Conservation (phyloP, 2,113 vertebrate species). For the Probosciger aterrimus region DNA sequence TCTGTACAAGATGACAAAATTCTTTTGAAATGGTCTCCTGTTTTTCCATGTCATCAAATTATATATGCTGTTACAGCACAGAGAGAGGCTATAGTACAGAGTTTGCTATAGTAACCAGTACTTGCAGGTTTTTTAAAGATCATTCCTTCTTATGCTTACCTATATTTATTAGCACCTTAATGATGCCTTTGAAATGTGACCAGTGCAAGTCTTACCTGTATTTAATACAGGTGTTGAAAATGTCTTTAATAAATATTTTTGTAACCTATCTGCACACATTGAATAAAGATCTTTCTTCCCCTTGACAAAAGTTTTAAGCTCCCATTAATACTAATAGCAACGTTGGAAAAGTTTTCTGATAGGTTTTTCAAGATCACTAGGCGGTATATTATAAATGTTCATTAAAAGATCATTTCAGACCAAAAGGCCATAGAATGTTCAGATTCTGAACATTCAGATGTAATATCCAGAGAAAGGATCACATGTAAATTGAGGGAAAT, state of each 20-base stretch:
- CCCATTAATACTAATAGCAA: not conserved
- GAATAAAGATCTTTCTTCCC: not conserved
- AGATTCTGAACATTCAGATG: not conserved
- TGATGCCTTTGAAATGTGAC: not conserved
- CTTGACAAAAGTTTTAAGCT: not conserved
- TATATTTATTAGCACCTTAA: not conserved
- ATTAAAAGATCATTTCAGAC: not conserved
- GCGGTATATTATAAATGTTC: not conserved
- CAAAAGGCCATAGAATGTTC: not conserved
- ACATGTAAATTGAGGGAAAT: not conserved
- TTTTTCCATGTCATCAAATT: not conserved
- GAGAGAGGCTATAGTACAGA: not conserved
- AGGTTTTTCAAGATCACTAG: not conserved
- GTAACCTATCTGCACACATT: not conserved
- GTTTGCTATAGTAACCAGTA: not conserved
- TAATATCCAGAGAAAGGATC: not conserved
- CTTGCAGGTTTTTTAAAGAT: not conserved
- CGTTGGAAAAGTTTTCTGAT: not conserved
- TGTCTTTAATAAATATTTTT: not conserved
- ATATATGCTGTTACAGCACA: not conserved
- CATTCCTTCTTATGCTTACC: not conserved
- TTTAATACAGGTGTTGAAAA: not conserved
- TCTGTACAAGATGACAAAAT: not conserved
- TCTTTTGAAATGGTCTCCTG: not conserved
- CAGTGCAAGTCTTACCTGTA: not conserved